These are phyloP conservation scores for Actinia equina DNA, from an alignment of 64 coral and sea anemone species.

Conservation along the genomic window DNA sequence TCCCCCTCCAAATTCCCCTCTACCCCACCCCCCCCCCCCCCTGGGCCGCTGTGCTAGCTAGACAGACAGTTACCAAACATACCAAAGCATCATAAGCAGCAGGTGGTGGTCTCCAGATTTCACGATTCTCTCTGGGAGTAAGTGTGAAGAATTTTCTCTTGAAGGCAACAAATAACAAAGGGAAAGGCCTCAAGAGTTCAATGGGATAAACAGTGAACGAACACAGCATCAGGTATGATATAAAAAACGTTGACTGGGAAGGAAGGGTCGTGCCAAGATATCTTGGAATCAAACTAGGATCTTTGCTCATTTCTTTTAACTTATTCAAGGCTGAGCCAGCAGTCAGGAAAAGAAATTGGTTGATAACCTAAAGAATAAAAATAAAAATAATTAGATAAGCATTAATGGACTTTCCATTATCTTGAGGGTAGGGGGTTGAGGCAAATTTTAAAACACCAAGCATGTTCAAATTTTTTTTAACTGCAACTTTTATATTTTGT, in stretches of 20 bases:
- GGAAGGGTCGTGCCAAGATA: slow-evolving; percentile 64
- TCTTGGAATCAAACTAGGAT: slow-evolving; percentile 39
- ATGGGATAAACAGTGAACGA: slow-evolving; percentile 55
- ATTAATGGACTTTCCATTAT: no score
- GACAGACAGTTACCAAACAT: not conserved
- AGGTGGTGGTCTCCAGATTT: slow-evolving; percentile 62
- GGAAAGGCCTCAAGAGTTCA: slow-evolving; percentile 52
- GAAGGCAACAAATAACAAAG: slow-evolving; percentile 46
- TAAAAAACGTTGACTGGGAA: slow-evolving; percentile 60
- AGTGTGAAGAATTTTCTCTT: slow-evolving; percentile 50
- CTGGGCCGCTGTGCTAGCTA: no score
- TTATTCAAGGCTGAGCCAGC: slow-evolving; percentile 67
- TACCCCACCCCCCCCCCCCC: no score
- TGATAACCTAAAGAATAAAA: slow-evolving; percentile 35
- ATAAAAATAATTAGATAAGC: not conserved
- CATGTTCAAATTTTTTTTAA: no score
- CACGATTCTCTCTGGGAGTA: slow-evolving; percentile 43
- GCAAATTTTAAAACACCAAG: no score
- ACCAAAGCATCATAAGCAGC: slow-evolving; percentile 60
- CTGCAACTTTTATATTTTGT: no score
- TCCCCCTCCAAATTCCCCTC: no score
- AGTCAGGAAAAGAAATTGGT: slow-evolving; percentile 63
- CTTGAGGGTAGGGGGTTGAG: not conserved
- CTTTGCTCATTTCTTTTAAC: slow-evolving; percentile 37
- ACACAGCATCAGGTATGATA: slow-evolving; percentile 56